phyloP scores from a whole-genome alignment of 2,113 vertebrate species.

The Chaetops frenatus region DNA sequence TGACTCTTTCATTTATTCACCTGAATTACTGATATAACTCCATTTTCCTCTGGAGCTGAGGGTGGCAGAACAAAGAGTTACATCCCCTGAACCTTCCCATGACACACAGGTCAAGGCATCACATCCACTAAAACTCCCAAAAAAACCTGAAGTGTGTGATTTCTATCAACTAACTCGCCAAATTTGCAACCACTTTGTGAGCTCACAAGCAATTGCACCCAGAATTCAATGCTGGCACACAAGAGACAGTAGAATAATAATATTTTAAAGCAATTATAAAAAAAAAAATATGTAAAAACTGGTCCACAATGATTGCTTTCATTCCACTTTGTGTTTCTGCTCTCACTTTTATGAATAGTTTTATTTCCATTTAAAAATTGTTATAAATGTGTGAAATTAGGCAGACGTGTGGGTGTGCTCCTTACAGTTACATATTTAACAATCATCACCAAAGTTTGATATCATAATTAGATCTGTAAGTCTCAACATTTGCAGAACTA shows the following conservation, averaged over 20 bases:
- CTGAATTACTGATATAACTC: background rate
- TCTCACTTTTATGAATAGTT: background rate
- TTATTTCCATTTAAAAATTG: background rate
- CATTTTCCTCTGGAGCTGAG: background rate
- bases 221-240: background rate
- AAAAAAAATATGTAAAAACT: background rate
- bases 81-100: background rate
- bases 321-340: background rate
- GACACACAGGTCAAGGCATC: background rate
- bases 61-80: background rate
- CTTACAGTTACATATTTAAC: background rate
- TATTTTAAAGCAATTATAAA: background rate
- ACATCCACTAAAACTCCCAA: background rate
- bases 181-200: background rate
- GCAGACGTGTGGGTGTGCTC: background rate
- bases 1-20: background rate
- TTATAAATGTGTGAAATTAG: background rate
- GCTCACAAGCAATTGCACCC: background rate
- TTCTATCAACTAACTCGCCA: background rate
- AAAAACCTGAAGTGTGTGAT: background rate
- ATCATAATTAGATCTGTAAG: background rate
- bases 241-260: background rate
- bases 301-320: background rate
- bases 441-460: background rate
- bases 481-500: background rate